Percentiles rank a stretch among this genome's conserved stretches.
phyloP scores from a whole-genome alignment of 2,888 invertebrate species.

The Tinea semifulvella region DNA sequence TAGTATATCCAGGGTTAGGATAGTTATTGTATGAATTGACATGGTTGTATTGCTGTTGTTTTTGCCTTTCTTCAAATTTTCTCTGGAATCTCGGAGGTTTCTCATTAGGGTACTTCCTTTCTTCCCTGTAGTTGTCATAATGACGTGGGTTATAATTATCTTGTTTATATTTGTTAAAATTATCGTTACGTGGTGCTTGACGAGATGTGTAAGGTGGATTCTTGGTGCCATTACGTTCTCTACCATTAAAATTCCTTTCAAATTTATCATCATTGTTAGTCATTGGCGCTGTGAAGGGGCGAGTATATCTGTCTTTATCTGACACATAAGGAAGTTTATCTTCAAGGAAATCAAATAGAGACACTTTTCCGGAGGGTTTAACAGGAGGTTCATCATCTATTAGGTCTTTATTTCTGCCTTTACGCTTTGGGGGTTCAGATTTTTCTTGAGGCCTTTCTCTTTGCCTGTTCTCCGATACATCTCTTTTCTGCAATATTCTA shows the following conservation, averaged over 20 bases:
- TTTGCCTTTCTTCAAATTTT: slow-evolving; percentile 57
- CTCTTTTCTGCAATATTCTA: slow-evolving; percentile 69
- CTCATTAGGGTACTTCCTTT: slow-evolving; percentile 46
- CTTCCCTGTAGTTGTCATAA: slow-evolving; percentile 28
- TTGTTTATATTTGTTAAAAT: slow-evolving; percentile 35
- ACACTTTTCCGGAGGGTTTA: slow-evolving; percentile 83
- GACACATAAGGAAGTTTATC: slow-evolving; percentile 75
- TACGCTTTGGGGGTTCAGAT: slow-evolving; percentile 45
- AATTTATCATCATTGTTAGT: slow-evolving; percentile 44
- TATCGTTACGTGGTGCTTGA: slow-evolving; percentile 43
- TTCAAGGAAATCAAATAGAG: slow-evolving; percentile 84
- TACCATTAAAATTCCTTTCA: slow-evolving; percentile 27
- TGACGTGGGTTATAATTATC: slow-evolving; percentile 16
- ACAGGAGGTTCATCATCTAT: slow-evolving; percentile 67
- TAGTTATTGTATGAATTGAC: slow-evolving; percentile 38
- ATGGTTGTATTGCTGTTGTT: slow-evolving; percentile 40
- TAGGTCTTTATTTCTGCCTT: slow-evolving; percentile 52
- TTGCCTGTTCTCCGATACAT: slow-evolving; percentile 51
- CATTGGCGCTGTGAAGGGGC: slow-evolving; percentile 30
- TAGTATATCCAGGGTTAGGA: slow-evolving; percentile 28
- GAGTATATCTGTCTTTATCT: slow-evolving; percentile 47
- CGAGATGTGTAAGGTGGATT: no score
- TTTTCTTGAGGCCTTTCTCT: slow-evolving; percentile 53
- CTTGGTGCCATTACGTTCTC: slow-evolving; percentile 44
- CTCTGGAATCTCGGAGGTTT: slow-evolving; percentile 71